Percentiles rank a stretch among this genome's conserved stretches.
Evolutionary conservation across 2,797 vertebrate species (phyloP).

Genomic region (Protosalanx chinensis): DNA sequence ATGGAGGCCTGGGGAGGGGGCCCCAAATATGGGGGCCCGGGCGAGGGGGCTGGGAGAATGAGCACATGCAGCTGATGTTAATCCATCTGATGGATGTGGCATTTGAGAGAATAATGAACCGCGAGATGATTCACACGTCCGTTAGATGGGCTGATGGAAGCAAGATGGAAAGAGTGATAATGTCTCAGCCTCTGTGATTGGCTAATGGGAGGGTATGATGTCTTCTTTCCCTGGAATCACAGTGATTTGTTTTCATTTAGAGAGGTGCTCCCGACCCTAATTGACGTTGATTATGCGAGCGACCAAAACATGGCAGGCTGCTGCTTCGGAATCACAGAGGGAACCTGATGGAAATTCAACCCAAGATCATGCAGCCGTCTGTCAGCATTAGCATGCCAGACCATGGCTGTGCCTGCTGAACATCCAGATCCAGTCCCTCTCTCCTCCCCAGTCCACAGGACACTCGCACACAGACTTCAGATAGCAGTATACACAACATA

Average conservation of each 20-base stretch:
- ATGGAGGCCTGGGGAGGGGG: not conserved
- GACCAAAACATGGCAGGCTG: conserved; percentile 22
- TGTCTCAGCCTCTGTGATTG: conserved; percentile 31
- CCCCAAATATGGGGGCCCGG: conserved; percentile 2
- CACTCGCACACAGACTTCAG: too few species aligned
- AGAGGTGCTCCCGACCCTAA: conserved; percentile 44
- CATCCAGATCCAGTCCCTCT: not conserved
- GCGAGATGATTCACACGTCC: conserved; percentile 39
- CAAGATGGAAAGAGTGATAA: conserved; percentile 42
- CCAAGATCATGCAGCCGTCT: not conserved
- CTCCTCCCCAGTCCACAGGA: not conserved
- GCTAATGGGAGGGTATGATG: conserved; percentile 36
- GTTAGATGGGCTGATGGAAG: conserved; percentile 45
- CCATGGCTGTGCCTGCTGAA: not conserved
- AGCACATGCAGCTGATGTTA: conserved; percentile 22
- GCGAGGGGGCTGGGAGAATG: not conserved
- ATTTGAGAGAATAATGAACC: conserved; percentile 44
- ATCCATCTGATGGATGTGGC: conserved; percentile 23
- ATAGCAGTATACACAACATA: conserved; percentile 9
- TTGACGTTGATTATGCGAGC: conserved; percentile 40
- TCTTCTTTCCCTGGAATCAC: conserved; percentile 6
- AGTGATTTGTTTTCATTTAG: conserved; percentile 42
- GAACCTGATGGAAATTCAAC: conserved; percentile 18
- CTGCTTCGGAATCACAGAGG: conserved; percentile 26
- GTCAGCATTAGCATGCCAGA: not conserved